Base-by-base conservation (phyloP, 2,113 vertebrate genomes). In the Chrysochloris asiatica region DNA sequence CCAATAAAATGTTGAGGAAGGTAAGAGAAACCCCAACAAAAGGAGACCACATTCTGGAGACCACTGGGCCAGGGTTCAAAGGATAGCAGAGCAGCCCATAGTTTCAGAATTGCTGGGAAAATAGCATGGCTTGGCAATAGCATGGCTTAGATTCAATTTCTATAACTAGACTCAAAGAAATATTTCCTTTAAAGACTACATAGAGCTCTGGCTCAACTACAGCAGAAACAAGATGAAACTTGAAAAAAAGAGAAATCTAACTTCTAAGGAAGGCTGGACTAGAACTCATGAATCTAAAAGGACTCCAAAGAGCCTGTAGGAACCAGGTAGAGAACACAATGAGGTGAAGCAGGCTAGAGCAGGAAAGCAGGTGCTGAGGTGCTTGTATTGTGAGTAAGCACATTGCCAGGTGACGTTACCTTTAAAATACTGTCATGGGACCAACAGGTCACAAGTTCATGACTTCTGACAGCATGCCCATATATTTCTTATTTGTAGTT, bases 171-270 rank as follows among this genome's bases (percentile, higher is more conserved):
- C 77, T 89, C 26, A 56, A 82, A 82, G 61, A 19, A 28, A 63
- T n/a, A 24, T 91, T 88, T 76, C 50, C 59, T 26, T 43, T 22
- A 52, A 63, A 30, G 76, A 30, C 79, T 56, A 67, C 6, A 63
- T 17, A 75, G 43, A 79, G 26, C 59, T 86, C 50, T 89, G 72
- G 65, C 12, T 77, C 71, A 82, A 41, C 5, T 21, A 26, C 50
- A 43, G 17, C 54, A 59, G 56, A 76, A 89, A 78, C 30, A 69
- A 92, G 71, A 83, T 17, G 24, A 83, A 86, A 83, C 16, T 54
- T 50, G 56, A 52, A 87, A 72, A 28, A 56, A n/a, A n/a, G n/a
- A 82, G 48, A 92, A 94, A 72, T 41, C 36, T 22, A 30, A 75
- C 78, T 88, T 88, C 38, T 50, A 30, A 76, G 75, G 69, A 72